Conservation (phyloP, 2,797 vertebrate species). For the Pelodytes ibericus region DNA sequence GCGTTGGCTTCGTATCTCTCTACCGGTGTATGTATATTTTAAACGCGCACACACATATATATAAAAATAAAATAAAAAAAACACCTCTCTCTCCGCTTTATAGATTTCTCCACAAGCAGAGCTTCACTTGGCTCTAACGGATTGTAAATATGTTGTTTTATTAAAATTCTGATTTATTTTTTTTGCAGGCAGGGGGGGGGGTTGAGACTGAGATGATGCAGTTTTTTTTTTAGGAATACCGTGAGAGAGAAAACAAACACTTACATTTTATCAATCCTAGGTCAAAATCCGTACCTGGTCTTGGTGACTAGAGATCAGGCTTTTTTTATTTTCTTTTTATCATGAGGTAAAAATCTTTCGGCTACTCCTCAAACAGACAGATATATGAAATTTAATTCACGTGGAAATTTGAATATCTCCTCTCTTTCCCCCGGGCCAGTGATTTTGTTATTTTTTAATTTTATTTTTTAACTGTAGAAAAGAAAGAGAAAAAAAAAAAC, state of each 20-base stretch:
- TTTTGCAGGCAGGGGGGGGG: conserved; percentile 42
- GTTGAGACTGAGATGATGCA: conserved; percentile 23
- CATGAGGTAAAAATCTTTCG: no score
- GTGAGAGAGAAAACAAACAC: conserved; percentile 3
- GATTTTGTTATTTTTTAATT: conserved; percentile 21
- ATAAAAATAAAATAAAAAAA: no score
- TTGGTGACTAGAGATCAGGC: no score
- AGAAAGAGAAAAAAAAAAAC: conserved; percentile 1
- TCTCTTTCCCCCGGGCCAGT: conserved; percentile 18
- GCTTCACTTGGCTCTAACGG: conserved; percentile 6
- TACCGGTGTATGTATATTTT: no score
- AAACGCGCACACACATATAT: no score
- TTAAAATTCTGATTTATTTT: conserved; percentile 22
- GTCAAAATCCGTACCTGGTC: no score
- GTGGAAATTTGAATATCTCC: not conserved
- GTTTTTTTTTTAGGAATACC: not conserved
- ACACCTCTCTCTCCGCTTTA: no score
- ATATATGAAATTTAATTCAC: not conserved
- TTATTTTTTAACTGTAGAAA: conserved; percentile 45
- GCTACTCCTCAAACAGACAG: conserved; percentile 11
- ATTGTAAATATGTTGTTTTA: conserved; percentile 48
- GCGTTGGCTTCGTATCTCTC: not conserved
- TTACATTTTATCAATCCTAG: no score
- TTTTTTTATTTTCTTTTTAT: no score
- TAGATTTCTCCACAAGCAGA: no score